Evolutionary conservation across 1,140 invertebrate species (phyloP).

Genomic region (Bombus impatiens): DNA sequence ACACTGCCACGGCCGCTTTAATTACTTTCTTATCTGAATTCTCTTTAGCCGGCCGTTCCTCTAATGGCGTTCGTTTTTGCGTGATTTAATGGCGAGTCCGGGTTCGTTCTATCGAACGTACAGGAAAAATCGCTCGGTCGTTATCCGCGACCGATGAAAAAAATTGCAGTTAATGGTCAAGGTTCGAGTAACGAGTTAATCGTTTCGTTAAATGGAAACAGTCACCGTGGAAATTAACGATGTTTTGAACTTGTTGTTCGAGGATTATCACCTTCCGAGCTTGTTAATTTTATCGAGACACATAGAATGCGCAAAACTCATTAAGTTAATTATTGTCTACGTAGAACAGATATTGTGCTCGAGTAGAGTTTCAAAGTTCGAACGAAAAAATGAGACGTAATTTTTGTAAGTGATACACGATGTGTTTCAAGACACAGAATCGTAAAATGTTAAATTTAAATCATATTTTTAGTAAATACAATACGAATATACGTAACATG

Average conservation of each 20-base stretch:
- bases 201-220: conserved; percentile 3
- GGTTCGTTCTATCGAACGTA: conserved; percentile 32
- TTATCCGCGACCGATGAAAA: conserved; percentile 13
- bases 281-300: not conserved
- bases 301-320: not conserved
- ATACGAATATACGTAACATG: too few species aligned
- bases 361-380: not conserved
- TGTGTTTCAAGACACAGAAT: not conserved
- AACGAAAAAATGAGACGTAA: not conserved
- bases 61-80: conserved; percentile 51
- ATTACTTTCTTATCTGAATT: conserved; percentile 53
- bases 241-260: not conserved
- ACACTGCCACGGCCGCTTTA: conserved; percentile 45
- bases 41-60: conserved; percentile 44
- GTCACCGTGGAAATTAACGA: not conserved
- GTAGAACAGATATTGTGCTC: not conserved
- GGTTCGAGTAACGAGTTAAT: conserved; percentile 25
- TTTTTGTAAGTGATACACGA: not conserved
- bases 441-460: too few species aligned
- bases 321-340: not conserved
- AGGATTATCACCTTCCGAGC: not conserved
- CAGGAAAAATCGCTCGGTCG: conserved; percentile 41
- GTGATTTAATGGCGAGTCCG: conserved; percentile 44
- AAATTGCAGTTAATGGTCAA: not conserved
- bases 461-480: too few species aligned